A percentile compares a stretch with the other conserved stretches of the same genome.
Conservation (phyloP, 2,888 invertebrate genomes). For the Phymatocera aterrima region DNA sequence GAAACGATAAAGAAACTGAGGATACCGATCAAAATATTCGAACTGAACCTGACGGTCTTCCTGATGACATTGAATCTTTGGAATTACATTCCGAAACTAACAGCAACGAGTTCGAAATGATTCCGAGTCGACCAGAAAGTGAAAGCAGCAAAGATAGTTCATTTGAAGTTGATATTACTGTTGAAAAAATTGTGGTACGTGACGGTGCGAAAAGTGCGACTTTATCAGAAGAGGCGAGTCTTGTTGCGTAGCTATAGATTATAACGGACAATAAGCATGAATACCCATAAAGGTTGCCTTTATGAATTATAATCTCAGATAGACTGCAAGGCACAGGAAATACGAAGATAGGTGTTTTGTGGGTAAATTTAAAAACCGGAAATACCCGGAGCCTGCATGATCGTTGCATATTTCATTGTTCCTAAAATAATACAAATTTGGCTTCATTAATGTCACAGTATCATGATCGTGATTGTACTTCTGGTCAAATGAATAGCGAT, state of each 20-base stretch:
- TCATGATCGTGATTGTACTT: not conserved
- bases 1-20: constrained; percentile 36
- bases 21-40: constrained; percentile 32
- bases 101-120: constrained; percentile 65
- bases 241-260: constrained; percentile 21
- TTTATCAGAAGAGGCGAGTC: constrained; percentile 15
- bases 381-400: not conserved
- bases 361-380: not conserved
- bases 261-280: not conserved
- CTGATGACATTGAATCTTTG: constrained; percentile 56
- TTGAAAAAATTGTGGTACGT: constrained; percentile 31
- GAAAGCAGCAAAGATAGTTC: constrained; percentile 54
- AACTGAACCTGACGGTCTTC: constrained; percentile 22
- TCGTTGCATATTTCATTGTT: constrained; percentile 1
- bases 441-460: not conserved
- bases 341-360: not conserved
- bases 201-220: constrained; percentile 36
- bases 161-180: constrained; percentile 31
- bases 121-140: constrained; percentile 60
- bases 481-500: not conserved
- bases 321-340: not conserved
- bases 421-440: not conserved
- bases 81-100: constrained; percentile 58
- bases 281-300: not conserved
- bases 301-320: not conserved